phyloP scores from a whole-genome alignment of 1,140 invertebrate genomes.

The Melanaphis sacchari region DNA sequence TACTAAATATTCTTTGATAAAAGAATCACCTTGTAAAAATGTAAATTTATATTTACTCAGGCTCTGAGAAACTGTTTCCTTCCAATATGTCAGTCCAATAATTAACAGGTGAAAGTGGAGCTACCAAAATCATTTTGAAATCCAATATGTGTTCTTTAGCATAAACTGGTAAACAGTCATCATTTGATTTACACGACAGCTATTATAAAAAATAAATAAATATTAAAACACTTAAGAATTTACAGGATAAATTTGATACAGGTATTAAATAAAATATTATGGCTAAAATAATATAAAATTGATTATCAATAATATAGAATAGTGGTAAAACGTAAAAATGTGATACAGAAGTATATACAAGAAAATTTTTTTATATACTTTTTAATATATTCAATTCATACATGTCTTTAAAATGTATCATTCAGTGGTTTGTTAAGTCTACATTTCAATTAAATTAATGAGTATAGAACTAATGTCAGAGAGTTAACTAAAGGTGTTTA shows the following conservation, averaged over 20 bases:
- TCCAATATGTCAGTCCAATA: conserved; percentile 68
- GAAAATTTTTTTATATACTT: neutral
- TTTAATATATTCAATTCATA: conserved; percentile 48
- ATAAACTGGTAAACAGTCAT: conserved; percentile 73
- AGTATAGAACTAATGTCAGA: conserved; percentile 78
- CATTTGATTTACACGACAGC: conserved; percentile 72
- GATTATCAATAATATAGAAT: conserved; percentile 63
- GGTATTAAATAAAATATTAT: neutral
- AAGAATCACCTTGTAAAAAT: neutral
- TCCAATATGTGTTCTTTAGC: conserved; percentile 68
- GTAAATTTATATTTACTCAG: conserved; percentile 61
- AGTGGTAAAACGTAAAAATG: conserved; percentile 69
- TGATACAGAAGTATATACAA: conserved; percentile 80
- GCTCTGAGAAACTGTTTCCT: conserved; percentile 59
- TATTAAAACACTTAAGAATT: neutral
- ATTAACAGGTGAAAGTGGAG: conserved; percentile 69
- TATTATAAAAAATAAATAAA: conserved; percentile 58
- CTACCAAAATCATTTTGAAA: conserved; percentile 79
- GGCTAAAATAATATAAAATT: neutral
- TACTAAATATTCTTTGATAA: neutral
- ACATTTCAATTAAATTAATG: conserved; percentile 65
- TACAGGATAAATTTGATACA: neutral
- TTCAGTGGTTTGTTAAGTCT: conserved; percentile 68
- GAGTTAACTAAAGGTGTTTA: conserved; percentile 85
- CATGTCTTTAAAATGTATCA: neutral